These are phyloP conservation scores for Phania funesta DNA, from an alignment of 2,888 invertebrate genomes.

Conservation along the genomic window DNA sequence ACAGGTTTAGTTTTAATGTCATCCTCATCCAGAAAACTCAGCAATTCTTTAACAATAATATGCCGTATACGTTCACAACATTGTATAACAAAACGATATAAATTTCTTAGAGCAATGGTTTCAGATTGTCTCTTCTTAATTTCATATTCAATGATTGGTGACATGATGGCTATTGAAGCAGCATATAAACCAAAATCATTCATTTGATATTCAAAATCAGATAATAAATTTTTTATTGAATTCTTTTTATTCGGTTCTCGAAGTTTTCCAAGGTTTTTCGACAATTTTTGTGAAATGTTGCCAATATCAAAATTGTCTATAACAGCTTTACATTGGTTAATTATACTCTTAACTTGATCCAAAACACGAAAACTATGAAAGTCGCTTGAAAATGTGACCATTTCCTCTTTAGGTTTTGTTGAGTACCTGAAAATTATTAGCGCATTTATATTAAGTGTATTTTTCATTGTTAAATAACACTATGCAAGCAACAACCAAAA, in stretches of 20 bases:
- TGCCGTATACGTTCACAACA: slow-evolving; percentile 81
- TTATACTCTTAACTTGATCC: slow-evolving; percentile 28
- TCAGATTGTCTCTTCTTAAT: slow-evolving; percentile 82
- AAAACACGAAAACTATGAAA: slow-evolving; percentile 43
- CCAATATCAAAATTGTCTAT: slow-evolving; percentile 72
- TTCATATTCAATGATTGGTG: slow-evolving; percentile 84
- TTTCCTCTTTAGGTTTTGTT: slow-evolving; percentile 82
- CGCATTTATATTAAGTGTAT: not conserved
- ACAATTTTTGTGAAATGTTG: slow-evolving; percentile 67
- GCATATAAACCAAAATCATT: slow-evolving; percentile 83
- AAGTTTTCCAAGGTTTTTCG: slow-evolving; percentile 68
- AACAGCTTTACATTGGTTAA: slow-evolving; percentile 46
- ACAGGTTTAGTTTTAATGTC: slow-evolving; percentile 71
- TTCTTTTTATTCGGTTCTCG: slow-evolving; percentile 80
- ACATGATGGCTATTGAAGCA: slow-evolving; percentile 83
- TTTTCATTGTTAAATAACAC: not conserved
- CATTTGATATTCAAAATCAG: slow-evolving; percentile 81
- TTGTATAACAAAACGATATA: slow-evolving; percentile 72
- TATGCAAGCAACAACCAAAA: too few relatives aligned
- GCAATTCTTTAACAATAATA: slow-evolving; percentile 82
- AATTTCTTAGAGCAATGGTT: slow-evolving; percentile 75
- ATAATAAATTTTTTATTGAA: slow-evolving; percentile 81
- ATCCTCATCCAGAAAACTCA: slow-evolving; percentile 72
- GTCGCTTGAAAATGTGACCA: slow-evolving; percentile 71
- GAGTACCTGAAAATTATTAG: slow-evolving; percentile 80